These are phyloP conservation scores for Lacerta bilineata DNA, from an alignment of 2,797 vertebrate species.

Conservation along the genomic window DNA sequence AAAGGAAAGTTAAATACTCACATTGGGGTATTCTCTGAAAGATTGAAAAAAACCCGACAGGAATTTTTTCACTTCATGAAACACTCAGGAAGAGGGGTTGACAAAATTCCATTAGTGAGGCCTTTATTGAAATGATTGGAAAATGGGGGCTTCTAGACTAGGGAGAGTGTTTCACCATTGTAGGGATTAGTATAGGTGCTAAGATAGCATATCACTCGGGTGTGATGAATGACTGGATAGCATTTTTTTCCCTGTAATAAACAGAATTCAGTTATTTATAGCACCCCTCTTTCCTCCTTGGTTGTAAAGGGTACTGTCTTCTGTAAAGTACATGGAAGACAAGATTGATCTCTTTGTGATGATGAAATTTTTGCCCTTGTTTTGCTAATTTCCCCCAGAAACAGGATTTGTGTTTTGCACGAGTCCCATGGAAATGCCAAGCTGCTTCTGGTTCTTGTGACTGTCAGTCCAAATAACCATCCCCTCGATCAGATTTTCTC, in stretches of 20 bases:
- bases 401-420: background rate
- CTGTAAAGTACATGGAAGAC: too few species aligned
- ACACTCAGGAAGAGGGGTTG: background rate
- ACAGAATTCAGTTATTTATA: background rate
- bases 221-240: background rate
- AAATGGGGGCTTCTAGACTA: too few species aligned
- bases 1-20: background rate
- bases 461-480: conserved; percentile 41
- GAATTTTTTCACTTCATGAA: background rate
- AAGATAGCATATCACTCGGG: background rate
- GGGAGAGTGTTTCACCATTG: background rate
- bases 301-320: background rate
- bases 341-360: background rate
- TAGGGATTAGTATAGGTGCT: background rate
- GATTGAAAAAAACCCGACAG: background rate
- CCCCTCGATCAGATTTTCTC: accelerated
- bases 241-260: background rate
- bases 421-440: background rate
- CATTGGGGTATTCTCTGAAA: background rate
- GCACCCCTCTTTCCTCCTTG: background rate
- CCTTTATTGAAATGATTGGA: background rate
- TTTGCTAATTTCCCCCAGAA: background rate
- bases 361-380: background rate
- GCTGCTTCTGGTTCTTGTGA: accelerated
- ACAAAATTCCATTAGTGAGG: background rate